Evolutionary conservation across 1,140 invertebrate species (phyloP).

Genomic region (Drosophila parvula): DNA sequence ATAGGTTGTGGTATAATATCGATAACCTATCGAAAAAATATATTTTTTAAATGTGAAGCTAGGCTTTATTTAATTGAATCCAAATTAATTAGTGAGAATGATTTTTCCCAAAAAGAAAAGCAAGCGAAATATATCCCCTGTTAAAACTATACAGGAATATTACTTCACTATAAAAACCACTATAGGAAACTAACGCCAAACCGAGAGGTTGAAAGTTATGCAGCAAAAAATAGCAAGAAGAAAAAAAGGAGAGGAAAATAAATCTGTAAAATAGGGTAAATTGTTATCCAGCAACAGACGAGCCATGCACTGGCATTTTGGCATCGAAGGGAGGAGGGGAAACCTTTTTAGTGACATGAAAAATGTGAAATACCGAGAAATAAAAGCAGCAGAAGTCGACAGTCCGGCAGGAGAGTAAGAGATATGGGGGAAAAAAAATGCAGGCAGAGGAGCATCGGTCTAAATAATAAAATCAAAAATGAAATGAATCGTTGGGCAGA

Average conservation of each 20-base stretch:
- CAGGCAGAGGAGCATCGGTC: slow-evolving; percentile 17
- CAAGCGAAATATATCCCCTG: neutral
- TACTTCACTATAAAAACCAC: slow-evolving; percentile 3
- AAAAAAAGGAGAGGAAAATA: slow-evolving; percentile 27
- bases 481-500: slow-evolving; percentile 66
- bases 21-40: neutral
- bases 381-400: slow-evolving; percentile 14
- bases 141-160: neutral
- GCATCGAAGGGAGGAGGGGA: neutral
- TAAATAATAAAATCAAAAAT: slow-evolving; percentile 81
- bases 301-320: slow-evolving; percentile 22
- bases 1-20: neutral
- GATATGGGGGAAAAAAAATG: slow-evolving; percentile 32
- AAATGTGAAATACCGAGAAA: slow-evolving; percentile 65
- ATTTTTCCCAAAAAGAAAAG: neutral
- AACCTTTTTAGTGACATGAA: slow-evolving; percentile 80
- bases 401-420: neutral
- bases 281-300: slow-evolving; percentile 14
- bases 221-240: slow-evolving; percentile 10
- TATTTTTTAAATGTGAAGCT: neutral
- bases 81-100: too few species aligned
- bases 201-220: slow-evolving; percentile 22
- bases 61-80: neutral
- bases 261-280: slow-evolving; percentile 27
- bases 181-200: slow-evolving; percentile 1